Evolutionary conservation across 2,888 invertebrate species (phyloP).

Genomic region (Cephus pulcher): DNA sequence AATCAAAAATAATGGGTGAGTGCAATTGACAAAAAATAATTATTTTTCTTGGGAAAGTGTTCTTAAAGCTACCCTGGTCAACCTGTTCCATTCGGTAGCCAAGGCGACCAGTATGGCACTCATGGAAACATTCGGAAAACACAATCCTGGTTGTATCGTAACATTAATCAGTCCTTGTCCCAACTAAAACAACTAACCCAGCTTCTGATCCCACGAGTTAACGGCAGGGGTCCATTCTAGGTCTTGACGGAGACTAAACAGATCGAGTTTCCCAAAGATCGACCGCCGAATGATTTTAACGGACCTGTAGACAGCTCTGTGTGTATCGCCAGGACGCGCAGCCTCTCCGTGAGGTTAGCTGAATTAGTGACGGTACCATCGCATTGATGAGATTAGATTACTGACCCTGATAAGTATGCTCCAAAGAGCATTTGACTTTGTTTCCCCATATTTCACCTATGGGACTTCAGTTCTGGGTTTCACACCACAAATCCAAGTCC

Average conservation of each 20-base stretch:
- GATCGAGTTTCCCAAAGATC: conserved; percentile 58
- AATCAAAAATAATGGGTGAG: background rate
- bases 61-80: background rate
- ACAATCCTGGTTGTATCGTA: conserved; percentile 30
- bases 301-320: conserved; percentile 43
- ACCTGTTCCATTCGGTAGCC: background rate
- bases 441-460: conserved; percentile 9
- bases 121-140: conserved; percentile 52
- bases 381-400: conserved; percentile 41
- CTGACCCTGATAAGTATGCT: conserved; percentile 26
- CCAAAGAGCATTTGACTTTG: conserved; percentile 19
- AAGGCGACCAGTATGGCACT: conserved; percentile 15
- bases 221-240: conserved; percentile 35
- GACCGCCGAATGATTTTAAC: conserved; percentile 52
- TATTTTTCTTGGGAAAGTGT: background rate
- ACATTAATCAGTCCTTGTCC: conserved; percentile 33
- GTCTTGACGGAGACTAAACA: conserved; percentile 52
- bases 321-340: conserved; percentile 6
- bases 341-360: conserved; percentile 13
- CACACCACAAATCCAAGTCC: background rate
- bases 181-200: conserved; percentile 35
- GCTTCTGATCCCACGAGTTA: conserved; percentile 44
- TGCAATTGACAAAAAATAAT: background rate
- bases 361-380: conserved; percentile 19
- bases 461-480: background rate